phyloP scores from a whole-genome alignment of 1,140 invertebrate species.

The Neodiprion fabricii region DNA sequence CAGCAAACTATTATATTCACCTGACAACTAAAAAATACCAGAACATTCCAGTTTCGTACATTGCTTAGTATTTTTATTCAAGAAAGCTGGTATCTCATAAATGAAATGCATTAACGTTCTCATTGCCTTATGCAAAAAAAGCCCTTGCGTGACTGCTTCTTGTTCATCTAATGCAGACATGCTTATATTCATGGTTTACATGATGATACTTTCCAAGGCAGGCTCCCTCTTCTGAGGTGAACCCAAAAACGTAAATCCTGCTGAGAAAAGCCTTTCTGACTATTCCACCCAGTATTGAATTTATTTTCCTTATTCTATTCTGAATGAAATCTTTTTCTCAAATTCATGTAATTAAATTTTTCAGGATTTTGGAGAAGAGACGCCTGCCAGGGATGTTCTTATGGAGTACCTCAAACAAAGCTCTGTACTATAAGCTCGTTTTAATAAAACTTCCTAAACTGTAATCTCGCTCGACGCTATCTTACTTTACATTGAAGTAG shows the following conservation, averaged over 20 bases:
- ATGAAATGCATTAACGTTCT: not conserved
- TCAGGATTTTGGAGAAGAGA: slow-evolving; percentile 95
- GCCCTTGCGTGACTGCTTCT: too few relatives aligned
- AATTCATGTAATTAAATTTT: slow-evolving; percentile 24
- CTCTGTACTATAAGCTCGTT: slow-evolving; percentile 54
- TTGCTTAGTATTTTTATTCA: not conserved
- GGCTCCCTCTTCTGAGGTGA: slow-evolving; percentile 62
- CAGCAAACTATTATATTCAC: too few relatives aligned
- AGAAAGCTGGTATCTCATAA: not conserved
- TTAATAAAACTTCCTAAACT: slow-evolving; percentile 46
- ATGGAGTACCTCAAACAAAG: slow-evolving; percentile 86
- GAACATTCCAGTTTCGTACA: too few relatives aligned
- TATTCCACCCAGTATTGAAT: slow-evolving; percentile 30
- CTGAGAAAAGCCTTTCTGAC: slow-evolving; percentile 48
- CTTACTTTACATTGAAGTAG: not conserved
- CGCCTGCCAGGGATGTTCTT: slow-evolving; percentile 89
- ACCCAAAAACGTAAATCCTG: slow-evolving; percentile 47
- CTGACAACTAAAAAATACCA: too few relatives aligned
- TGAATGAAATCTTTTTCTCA: slow-evolving; percentile 26
- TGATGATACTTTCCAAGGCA: slow-evolving; percentile 52
- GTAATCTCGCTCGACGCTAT: not conserved
- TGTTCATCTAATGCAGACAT: not conserved
- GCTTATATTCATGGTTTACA: slow-evolving; percentile 19
- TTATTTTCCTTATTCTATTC: slow-evolving; percentile 40
- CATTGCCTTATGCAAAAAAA: not conserved